Conservation (phyloP, 2,113 vertebrate genomes). For the Geococcyx californianus region DNA sequence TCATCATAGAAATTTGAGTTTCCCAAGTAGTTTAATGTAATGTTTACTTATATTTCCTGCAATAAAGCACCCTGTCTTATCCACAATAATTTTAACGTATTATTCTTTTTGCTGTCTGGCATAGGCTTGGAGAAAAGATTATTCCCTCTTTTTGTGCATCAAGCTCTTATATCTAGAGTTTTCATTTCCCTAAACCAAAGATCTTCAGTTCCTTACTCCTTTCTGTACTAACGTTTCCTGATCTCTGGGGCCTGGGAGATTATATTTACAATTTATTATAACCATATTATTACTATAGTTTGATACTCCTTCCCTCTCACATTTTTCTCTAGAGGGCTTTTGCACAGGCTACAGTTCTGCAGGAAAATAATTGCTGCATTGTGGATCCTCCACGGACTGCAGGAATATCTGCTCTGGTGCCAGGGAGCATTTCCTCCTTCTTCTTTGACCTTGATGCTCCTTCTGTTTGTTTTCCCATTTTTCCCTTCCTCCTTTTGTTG, state of each 20-base stretch:
- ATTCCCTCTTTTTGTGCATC: background rate
- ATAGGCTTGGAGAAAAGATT: background rate
- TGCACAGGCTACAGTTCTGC: background rate
- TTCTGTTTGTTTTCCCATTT: background rate
- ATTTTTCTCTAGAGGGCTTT: background rate
- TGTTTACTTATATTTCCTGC: background rate
- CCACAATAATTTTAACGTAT: background rate
- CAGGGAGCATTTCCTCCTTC: background rate
- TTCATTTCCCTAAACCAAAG: background rate
- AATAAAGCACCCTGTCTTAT: background rate
- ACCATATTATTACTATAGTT: background rate
- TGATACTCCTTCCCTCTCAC: background rate
- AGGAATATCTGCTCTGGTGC: background rate
- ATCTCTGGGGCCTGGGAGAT: background rate
- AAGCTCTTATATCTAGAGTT: background rate
- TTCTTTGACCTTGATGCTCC: background rate
- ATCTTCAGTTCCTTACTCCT: background rate
- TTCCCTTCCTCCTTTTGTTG: background rate
- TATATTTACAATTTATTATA: background rate
- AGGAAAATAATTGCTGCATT: background rate
- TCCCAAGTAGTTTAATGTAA: background rate
- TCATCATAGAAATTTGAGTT: background rate
- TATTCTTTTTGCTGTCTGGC: background rate
- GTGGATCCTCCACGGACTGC: accelerated
- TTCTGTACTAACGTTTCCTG: background rate